Evolutionary conservation across 2,113 vertebrate species (phyloP).

Genomic region (Colius striatus): DNA sequence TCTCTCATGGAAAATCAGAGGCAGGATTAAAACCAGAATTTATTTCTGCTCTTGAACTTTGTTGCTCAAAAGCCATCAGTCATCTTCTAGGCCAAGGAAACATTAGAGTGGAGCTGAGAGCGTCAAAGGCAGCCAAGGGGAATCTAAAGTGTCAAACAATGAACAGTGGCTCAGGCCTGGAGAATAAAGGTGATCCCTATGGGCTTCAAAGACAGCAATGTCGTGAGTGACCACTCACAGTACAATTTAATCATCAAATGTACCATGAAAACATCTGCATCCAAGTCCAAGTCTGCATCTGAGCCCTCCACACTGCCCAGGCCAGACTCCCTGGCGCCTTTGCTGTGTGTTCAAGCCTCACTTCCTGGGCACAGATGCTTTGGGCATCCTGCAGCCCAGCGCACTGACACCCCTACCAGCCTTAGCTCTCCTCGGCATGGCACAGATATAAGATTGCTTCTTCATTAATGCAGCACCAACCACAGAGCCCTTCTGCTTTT

Average conservation of each 20-base stretch:
- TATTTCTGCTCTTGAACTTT: constrained; percentile 26
- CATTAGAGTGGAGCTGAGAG: neutral
- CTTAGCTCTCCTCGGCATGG: neutral
- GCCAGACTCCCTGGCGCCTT: neutral
- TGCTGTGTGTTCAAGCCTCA: too few species aligned
- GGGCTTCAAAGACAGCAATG: neutral
- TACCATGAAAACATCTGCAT: neutral
- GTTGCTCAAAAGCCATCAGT: neutral
- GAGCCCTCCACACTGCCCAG: neutral
- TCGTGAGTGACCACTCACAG: neutral
- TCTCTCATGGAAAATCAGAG: neutral
- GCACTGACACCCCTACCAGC: neutral
- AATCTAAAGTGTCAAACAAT: neutral
- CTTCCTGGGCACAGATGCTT: rapidly evolving
- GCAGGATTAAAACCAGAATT: constrained; percentile 50
- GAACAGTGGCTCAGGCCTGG: neutral
- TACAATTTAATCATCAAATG: neutral
- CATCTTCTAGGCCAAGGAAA: neutral
- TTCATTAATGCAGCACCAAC: neutral
- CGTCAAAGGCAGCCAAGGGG: neutral
- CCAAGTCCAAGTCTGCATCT: neutral
- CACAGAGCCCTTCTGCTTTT: neutral
- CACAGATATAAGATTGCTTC: neutral
- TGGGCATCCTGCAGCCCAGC: neutral
- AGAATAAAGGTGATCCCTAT: neutral